Conservation (phyloP, 2,113 vertebrate species). For the Lathamus discolor region DNA sequence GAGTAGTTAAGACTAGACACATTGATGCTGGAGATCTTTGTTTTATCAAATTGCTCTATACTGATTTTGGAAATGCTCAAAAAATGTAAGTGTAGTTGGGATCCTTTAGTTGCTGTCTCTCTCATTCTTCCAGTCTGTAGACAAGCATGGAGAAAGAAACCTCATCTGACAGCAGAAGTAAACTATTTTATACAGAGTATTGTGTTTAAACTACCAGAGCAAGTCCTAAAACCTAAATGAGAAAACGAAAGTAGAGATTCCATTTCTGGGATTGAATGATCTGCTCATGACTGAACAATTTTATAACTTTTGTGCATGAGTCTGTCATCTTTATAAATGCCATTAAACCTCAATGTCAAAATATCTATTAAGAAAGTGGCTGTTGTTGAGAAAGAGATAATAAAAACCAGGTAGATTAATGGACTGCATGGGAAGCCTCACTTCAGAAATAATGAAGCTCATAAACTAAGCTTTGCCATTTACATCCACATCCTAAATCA, state of each 20-base stretch:
- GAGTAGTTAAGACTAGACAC: not conserved
- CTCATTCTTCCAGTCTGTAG: not conserved
- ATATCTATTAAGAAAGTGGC: not conserved
- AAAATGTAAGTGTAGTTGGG: not conserved
- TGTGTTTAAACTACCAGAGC: not conserved
- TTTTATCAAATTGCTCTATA: not conserved
- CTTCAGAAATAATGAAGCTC: slow-evolving; percentile 30
- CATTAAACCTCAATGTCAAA: slow-evolving; percentile 23
- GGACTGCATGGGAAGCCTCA: not conserved
- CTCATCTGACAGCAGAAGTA: not conserved
- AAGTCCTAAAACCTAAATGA: not conserved
- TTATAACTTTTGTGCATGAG: not conserved
- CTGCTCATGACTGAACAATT: slow-evolving; percentile 12
- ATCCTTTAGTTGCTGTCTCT: not conserved
- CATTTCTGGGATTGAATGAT: not conserved
- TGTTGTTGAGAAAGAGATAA: slow-evolving; percentile 32
- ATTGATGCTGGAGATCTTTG: not conserved
- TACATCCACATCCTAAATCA: slow-evolving; percentile 26
- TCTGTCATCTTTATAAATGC: slow-evolving; percentile 21
- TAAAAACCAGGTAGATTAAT: slow-evolving; percentile 44
- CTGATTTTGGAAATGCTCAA: not conserved
- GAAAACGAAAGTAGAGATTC: not conserved
- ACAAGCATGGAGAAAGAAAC: not conserved
- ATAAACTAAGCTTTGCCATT: slow-evolving; percentile 20
- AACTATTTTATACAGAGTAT: not conserved